A percentile compares a stretch with the other conserved stretches of the same genome.
Conservation (phyloP, 2,888 invertebrate species). For the Acronicta aceris region DNA sequence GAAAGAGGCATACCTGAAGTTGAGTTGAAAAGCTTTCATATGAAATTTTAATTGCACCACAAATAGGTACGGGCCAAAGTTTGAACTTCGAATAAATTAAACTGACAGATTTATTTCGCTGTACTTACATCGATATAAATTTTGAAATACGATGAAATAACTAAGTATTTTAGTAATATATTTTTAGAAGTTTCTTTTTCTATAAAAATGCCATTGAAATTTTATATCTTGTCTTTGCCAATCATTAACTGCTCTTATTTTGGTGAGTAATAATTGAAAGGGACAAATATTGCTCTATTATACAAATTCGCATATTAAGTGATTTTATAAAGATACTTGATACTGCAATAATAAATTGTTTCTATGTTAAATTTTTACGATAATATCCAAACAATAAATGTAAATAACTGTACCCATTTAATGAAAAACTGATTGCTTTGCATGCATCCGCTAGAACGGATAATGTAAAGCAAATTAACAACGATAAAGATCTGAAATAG, state of each 20-base stretch:
- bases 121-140: constrained; percentile 6
- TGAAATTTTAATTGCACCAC: constrained; percentile 78
- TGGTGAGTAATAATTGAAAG: no score
- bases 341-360: background rate
- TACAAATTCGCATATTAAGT: no score
- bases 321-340: no score
- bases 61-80: constrained; percentile 62
- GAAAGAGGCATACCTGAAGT: constrained; percentile 18
- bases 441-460: constrained; percentile 41
- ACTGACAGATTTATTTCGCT: constrained; percentile 31
- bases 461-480: constrained; percentile 47
- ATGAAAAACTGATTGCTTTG: constrained; percentile 20
- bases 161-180: no score
- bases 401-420: constrained; percentile 10
- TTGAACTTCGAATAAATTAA: constrained; percentile 67
- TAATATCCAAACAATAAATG: background rate
- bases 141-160: background rate
- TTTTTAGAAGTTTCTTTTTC: no score
- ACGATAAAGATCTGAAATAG: constrained; percentile 47
- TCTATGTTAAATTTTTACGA: background rate
- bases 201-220: no score
- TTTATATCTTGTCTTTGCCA: no score
- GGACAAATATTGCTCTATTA: no score
- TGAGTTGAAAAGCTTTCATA: constrained; percentile 67
- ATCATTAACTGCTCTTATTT: no score